These are phyloP conservation scores for Silurus asotus DNA, from an alignment of 2,113 vertebrate genomes.

Conservation along the genomic window DNA sequence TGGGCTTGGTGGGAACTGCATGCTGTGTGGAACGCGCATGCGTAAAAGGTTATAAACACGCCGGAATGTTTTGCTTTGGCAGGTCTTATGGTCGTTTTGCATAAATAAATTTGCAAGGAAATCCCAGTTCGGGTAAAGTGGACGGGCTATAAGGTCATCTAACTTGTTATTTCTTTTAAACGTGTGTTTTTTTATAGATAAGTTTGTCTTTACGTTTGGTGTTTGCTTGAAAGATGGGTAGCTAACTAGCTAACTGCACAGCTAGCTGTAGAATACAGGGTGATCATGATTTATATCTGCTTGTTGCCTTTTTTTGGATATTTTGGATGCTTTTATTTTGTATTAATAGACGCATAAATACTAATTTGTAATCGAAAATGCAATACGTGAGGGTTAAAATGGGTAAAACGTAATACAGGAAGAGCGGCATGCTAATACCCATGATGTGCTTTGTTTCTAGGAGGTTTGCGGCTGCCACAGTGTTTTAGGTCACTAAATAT, in stretches of 20 bases:
- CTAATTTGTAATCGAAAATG: neutral
- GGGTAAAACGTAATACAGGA: neutral
- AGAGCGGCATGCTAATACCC: neutral
- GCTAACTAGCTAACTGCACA: constrained; percentile 5
- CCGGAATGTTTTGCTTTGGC: neutral
- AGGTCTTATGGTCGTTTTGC: neutral
- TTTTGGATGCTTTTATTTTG: neutral
- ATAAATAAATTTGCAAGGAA: neutral
- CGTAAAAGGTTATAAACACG: neutral
- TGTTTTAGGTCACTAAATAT: neutral
- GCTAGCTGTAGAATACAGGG: neutral
- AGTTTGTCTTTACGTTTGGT: neutral
- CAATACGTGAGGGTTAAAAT: neutral
- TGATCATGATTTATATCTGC: no score
- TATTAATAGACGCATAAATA: neutral
- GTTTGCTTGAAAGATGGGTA: neutral
- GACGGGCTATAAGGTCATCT: neutral
- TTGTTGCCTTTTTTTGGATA: no score
- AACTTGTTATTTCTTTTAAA: neutral
- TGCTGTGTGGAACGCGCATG: neutral
- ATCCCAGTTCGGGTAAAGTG: neutral
- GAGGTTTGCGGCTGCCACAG: neutral
- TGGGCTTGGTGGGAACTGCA: neutral
- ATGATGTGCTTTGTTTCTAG: neutral
- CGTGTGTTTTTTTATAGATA: neutral